A percentile compares a stretch with the other conserved stretches of the same genome.
These are phyloP conservation scores for Ammospiza nelsoni DNA, from an alignment of 2,113 vertebrate species.

Conservation along the genomic window DNA sequence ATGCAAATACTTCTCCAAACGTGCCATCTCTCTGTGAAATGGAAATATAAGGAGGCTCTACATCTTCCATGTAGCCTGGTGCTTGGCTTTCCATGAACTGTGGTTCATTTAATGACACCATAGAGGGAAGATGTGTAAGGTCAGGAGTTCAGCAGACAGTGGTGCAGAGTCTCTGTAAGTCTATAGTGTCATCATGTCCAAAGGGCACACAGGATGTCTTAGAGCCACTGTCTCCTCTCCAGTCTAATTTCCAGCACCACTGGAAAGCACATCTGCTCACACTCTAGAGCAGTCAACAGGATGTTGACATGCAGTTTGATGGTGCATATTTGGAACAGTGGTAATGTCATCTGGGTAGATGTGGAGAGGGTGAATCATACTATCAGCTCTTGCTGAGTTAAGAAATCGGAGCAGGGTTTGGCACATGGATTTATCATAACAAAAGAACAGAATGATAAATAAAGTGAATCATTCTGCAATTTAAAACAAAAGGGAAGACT, in stretches of 20 bases:
- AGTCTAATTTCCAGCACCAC: neutral
- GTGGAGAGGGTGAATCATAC: neutral
- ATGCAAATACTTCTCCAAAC: neutral
- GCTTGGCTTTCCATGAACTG: neutral
- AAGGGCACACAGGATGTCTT: neutral
- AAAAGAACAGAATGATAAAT: neutral
- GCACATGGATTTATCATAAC: neutral
- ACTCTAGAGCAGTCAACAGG: neutral
- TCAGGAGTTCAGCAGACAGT: neutral
- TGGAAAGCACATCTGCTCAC: neutral
- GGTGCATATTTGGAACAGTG: neutral
- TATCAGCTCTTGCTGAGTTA: neutral
- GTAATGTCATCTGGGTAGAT: neutral
- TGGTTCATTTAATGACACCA: neutral
- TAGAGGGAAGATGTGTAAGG: neutral
- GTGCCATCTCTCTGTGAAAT: neutral
- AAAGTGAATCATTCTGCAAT: neutral
- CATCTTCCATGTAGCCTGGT: neutral
- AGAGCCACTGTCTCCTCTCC: neutral
- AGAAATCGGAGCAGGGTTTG: neutral
- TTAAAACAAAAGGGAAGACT: neutral
- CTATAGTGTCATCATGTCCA: neutral
- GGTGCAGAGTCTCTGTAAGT: neutral
- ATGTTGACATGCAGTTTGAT: neutral
- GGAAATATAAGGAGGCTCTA: neutral